Evolutionary conservation across 1,140 invertebrate species (phyloP).

Genomic region (Anoplophora glabripennis): DNA sequence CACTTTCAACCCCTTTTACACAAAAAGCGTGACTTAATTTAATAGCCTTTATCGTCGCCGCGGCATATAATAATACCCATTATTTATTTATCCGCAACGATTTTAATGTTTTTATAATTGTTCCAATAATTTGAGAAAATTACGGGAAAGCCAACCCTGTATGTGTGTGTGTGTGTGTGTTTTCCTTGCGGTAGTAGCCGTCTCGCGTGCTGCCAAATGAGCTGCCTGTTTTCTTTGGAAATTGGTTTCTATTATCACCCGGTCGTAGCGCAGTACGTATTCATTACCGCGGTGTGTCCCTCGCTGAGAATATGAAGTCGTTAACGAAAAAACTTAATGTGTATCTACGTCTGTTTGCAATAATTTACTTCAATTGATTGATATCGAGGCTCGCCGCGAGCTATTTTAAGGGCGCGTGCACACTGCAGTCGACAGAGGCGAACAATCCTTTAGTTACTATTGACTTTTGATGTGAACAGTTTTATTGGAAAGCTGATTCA

Average conservation of each 20-base stretch:
- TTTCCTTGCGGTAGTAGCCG: not conserved
- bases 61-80: not conserved
- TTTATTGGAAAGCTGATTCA: no score
- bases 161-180: not conserved
- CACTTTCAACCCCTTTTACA: constrained; percentile 10
- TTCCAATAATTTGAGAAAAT: constrained; percentile 13
- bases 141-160: not conserved
- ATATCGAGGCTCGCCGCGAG: no score
- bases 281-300: no score
- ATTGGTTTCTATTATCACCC: not conserved
- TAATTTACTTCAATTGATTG: no score
- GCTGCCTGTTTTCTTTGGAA: not conserved
- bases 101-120: constrained; percentile 19
- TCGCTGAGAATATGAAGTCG: no score
- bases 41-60: constrained; percentile 1
- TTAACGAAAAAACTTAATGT: no score
- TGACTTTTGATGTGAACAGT: no score
- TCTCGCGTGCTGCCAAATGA: not conserved
- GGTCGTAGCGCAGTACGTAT: no score
- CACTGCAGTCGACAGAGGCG: no score
- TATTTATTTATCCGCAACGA: constrained; percentile 6
- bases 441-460: no score
- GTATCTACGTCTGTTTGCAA: no score
- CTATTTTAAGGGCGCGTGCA: no score
- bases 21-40: constrained; percentile 18